Conservation (phyloP, 2,113 vertebrate species). For the Rhipidura dahli region DNA sequence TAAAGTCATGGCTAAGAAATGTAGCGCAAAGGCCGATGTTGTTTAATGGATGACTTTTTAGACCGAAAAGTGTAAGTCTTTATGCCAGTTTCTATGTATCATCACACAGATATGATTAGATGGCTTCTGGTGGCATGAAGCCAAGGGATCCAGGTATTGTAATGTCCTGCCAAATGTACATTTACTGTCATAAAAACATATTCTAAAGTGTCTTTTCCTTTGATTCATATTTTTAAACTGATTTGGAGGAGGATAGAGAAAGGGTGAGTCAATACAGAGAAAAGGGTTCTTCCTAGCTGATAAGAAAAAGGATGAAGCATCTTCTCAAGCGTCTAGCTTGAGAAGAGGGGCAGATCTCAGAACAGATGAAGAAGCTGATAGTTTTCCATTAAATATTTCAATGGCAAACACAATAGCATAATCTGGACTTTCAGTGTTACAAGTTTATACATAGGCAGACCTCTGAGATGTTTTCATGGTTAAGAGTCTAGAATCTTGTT, state of each 20-base stretch:
- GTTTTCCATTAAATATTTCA: neutral
- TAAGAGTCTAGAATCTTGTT: neutral
- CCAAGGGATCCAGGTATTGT: neutral
- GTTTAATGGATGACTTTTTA: neutral
- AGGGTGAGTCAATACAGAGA: neutral
- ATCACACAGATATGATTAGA: neutral
- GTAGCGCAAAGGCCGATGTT: neutral
- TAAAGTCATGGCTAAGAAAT: neutral
- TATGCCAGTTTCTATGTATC: neutral
- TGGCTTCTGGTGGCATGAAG: neutral
- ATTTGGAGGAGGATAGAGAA: neutral
- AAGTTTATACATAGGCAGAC: neutral
- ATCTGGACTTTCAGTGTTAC: neutral
- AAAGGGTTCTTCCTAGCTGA: neutral
- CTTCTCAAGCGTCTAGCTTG: neutral
- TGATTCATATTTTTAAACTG: conserved; percentile 16
- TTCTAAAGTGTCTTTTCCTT: neutral
- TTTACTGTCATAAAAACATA: neutral
- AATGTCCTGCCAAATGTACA: neutral
- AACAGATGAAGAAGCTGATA: neutral
- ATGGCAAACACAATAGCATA: neutral
- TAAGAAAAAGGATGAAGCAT: neutral
- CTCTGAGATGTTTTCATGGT: neutral
- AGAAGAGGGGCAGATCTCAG: neutral
- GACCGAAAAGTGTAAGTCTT: neutral